Evolutionary conservation across 2,797 vertebrate genomes (phyloP), one percentile per base, ranked within the genome.

Genomic region (Channallabes apus): DNA sequence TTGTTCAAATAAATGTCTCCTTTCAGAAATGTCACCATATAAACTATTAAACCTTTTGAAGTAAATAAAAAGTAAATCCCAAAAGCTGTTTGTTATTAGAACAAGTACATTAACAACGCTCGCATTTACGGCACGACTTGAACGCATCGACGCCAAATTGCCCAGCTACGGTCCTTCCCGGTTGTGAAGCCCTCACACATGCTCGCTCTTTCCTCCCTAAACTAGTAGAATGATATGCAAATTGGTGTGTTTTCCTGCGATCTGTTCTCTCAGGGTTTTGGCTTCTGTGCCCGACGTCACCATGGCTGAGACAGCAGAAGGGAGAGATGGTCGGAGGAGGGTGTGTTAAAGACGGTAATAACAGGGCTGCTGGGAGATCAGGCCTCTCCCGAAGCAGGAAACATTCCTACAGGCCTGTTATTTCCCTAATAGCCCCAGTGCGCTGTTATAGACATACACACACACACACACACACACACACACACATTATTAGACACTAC

Each of bases 331-430:
- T 29, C 51, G 14, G 71, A 77, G 73, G 71, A 77, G 73, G 65
- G 72, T 32, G 71, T 78, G 79, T 78, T 87, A 76, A 59, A 84
- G 62, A 65, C 59, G 61, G 46, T 87, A 87, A 87, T 87, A 84
- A 87, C 79, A 85, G 83, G 76, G 56, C 71, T 62, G 82, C 79
- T 32, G 78, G 73, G 51, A 24, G 38, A 62, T 51, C 62, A 81
- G 38, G 79, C 38, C 78, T 32, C 83, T 71, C 38, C 79, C 41
- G 54, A 87, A 76, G 83, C 69, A 84, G 71, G 83, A 84, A 87
- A 76, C 80, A 59, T 27, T 69, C 54, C 80, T 81, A 69, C 78
- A 82, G 35, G 79, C 72, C 71, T 75, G 65, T 85, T 58, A 82
- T 87, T 85, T 84, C 62, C 79, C 64, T 56, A 76, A 58, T 87